Base-by-base conservation (phyloP, 2,888 invertebrate species). In the Lithophane socia region DNA sequence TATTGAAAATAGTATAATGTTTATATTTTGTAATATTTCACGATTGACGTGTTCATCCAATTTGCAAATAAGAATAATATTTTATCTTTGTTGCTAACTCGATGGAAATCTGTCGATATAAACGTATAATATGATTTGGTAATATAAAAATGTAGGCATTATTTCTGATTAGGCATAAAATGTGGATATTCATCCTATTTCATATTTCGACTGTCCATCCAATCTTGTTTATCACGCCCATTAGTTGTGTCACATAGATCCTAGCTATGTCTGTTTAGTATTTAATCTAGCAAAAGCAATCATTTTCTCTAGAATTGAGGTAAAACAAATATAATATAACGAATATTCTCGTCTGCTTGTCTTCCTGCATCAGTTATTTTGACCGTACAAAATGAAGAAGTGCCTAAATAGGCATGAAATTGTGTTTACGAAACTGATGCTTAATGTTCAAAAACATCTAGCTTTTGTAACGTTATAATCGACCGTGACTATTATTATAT, bases 11-110 rank as follows among this genome's bases (percentile, higher is more conserved):
- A 29, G 29, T 29, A 18, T 9, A 44, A 21, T 37, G 24, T 18
- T 18, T 10, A 37, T 52, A 42, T 49, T 79, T 56, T 42, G 29
- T 2, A 52, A 58, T 2, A 63, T 42, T n/a, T 44, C 18, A 61
- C 18, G 10, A 54, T 76, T 2, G 21, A 9, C 37, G 10, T 29
- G 16, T 29, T 29, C 60, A n/a, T 16, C 2, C 8, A 2, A 77
- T 42, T 63, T 56, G 5, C 0, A 68, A 58, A 79, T 79, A 21
- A 21, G 5, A 54, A 60, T n/a, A 29, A 29, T 12, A 44, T 72
- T 54, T 18, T 18, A 44, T 3, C 0, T 0, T 3, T 54, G 16
- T 24, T 37, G 12, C 13, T n/a, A 37, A 65, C 1, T 58, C 7
- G 3, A 8, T 58, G 10, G 16, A 37, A 52, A 65, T 47, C 16